Evolutionary conservation across 2,113 vertebrate species (phyloP).

Genomic region (Myiozetetes cayanensis): DNA sequence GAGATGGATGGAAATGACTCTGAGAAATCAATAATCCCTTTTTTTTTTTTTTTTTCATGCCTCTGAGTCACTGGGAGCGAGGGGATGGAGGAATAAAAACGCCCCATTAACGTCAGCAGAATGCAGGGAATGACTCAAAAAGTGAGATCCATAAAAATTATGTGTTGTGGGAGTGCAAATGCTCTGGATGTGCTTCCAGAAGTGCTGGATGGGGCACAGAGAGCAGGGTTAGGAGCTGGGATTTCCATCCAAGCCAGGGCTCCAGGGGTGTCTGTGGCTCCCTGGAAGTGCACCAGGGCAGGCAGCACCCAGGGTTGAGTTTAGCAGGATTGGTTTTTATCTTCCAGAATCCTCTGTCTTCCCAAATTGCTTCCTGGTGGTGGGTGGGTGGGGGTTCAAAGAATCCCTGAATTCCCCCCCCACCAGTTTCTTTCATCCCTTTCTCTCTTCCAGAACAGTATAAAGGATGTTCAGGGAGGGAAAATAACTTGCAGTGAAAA

Average conservation of each 20-base stretch:
- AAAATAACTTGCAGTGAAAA: neutral
- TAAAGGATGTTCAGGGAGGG: fast-evolving
- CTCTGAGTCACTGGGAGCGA: neutral
- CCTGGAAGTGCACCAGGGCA: neutral
- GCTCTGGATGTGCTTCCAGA: neutral
- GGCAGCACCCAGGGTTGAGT: neutral
- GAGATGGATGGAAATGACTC: neutral
- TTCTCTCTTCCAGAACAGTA: neutral
- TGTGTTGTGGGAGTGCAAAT: fast-evolving
- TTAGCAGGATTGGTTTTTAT: neutral
- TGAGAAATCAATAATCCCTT: neutral
- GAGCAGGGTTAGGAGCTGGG: neutral
- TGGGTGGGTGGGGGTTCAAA: neutral
- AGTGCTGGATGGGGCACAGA: neutral
- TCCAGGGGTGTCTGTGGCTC: neutral
- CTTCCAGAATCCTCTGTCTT: neutral
- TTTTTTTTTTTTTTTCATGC: neutral
- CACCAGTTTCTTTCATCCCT: neutral
- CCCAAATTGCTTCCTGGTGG: neutral
- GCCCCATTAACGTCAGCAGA: neutral
- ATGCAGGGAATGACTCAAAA: neutral
- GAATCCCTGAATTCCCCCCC: neutral
- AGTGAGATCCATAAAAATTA: fast-evolving
- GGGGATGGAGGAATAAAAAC: neutral
- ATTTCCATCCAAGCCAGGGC: neutral